A percentile compares a stretch with the other conserved stretches of the same genome.
Conservation (phyloP, 2,113 vertebrate genomes). For the Alligator sinensis region DNA sequence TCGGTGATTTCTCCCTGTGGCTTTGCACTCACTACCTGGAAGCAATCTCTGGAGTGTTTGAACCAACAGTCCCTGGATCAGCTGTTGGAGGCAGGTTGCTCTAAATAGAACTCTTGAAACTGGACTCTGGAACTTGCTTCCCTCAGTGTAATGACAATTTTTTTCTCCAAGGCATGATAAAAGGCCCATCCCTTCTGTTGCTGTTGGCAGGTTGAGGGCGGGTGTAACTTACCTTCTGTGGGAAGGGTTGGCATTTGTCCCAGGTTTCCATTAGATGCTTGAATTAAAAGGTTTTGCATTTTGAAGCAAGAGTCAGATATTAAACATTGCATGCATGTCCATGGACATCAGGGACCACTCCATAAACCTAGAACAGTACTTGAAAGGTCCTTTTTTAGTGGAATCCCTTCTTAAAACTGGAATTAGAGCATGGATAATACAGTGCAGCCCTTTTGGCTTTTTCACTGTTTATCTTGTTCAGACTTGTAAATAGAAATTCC, state of each 20-base stretch:
- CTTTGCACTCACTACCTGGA: not conserved
- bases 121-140: constrained; percentile 19
- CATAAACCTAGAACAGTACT: not conserved
- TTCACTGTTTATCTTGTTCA: not conserved
- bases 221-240: constrained; percentile 24
- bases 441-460: constrained; percentile 11
- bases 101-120: constrained; percentile 18
- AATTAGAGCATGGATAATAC: not conserved
- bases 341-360: not conserved
- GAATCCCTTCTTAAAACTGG: not conserved
- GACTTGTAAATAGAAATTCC: not conserved
- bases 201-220: constrained; percentile 39
- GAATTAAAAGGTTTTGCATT: constrained; percentile 14
- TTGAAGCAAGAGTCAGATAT: constrained; percentile 16
- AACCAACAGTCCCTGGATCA: not conserved
- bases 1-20: not conserved
- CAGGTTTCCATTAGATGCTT: not conserved
- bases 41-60: not conserved
- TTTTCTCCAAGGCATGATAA: constrained; percentile 30
- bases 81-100: not conserved
- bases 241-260: not conserved
- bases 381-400: not conserved
- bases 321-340: not conserved
- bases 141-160: constrained; percentile 8
- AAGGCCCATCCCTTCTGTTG: constrained; percentile 10